Percentiles rank a stretch among this genome's conserved stretches.
These are phyloP conservation scores for Epizoanthus illoricatus DNA, from an alignment of 92 coral and sea anemone genomes.

Conservation along the genomic window DNA sequence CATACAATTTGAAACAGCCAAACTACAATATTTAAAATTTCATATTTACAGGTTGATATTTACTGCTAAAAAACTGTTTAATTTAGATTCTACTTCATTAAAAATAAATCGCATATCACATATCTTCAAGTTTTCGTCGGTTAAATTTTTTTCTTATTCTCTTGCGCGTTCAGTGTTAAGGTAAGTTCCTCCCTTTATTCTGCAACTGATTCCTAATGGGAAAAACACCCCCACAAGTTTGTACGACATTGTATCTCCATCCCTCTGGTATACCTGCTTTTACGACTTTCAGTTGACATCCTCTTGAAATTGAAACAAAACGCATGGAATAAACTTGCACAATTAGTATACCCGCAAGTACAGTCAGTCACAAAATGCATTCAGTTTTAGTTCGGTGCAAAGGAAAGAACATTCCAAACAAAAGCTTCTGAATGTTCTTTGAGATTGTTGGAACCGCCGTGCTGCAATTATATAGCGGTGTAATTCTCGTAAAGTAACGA, in stretches of 20 bases:
- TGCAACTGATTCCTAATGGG: not conserved
- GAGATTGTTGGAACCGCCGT: not conserved
- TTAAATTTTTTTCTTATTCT: not conserved
- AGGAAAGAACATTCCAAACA: not conserved
- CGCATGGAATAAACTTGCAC: not conserved
- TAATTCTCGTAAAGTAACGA: slow-evolving; percentile 8
- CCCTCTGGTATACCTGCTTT: not conserved
- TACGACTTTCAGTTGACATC: not conserved
- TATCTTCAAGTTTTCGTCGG: not conserved
- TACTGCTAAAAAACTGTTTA: slow-evolving; percentile 11
- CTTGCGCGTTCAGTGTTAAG: not conserved
- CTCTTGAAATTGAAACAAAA: not conserved
- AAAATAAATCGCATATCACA: slow-evolving; percentile 13
- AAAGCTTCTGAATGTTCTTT: not conserved
- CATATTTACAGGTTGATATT: slow-evolving; percentile 8
- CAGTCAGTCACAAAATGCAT: too few species aligned
- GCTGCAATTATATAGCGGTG: not conserved
- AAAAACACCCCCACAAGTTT: not conserved
- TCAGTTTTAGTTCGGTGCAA: too few species aligned
- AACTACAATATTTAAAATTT: slow-evolving; percentile 1
- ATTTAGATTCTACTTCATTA: slow-evolving; percentile 21
- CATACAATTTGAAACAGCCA: not conserved
- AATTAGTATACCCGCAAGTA: too few species aligned
- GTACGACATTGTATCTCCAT: not conserved
- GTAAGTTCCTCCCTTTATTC: not conserved